Base-by-base conservation (phyloP, 1,140 invertebrate species). In the Subanguina moxae region DNA sequence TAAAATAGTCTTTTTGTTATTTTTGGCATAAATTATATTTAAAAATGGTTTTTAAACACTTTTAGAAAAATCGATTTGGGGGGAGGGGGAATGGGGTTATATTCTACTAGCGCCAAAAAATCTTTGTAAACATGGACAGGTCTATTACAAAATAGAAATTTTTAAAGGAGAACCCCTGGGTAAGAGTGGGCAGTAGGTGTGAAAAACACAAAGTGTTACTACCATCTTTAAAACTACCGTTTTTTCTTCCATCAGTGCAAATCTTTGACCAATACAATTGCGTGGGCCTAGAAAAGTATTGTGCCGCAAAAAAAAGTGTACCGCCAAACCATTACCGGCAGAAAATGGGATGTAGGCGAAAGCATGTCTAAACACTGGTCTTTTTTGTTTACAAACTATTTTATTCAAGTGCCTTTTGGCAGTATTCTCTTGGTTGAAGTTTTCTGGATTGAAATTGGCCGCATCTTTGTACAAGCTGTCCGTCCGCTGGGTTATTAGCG, bases 391-490 rank as follows among this genome's bases (percentile, higher is more conserved):
- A 5, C 23, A 15, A 21, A 15, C 8, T 52, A 7, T 21, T 52
- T 21, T 21, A 52, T 25, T 52, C 8, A 52, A 8, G 17, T 52
- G 23, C 48, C 48, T 38, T 11, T 52, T 52, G 15, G 23, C 3
- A 15, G 3, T 68, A 88, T 88, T 83, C 94, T 91, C 52, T 71
- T 69, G 28, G 69, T 13, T 19, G 62, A 57, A 65, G 87, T 83
- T 62, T 88, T 77, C 13, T 84, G 84, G 30, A 89, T 80, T 28
- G 15, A 30, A 61, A 15, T 45, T 15, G 19, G 3, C 27, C 15
- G 58, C 28, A n/a, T 61, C 15, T 21, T 61, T n/a, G n/a, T 61
- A 52, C 48, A 52, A 52, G 17, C n/a, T 52, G n/a, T 21, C 48
- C 3, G 3, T 52, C 48, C 48, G n/a, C 23, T 52, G 48, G 3